These are phyloP conservation scores for Platorchestia sp. DNA, from an alignment of 1,140 invertebrate species.

Conservation along the genomic window DNA sequence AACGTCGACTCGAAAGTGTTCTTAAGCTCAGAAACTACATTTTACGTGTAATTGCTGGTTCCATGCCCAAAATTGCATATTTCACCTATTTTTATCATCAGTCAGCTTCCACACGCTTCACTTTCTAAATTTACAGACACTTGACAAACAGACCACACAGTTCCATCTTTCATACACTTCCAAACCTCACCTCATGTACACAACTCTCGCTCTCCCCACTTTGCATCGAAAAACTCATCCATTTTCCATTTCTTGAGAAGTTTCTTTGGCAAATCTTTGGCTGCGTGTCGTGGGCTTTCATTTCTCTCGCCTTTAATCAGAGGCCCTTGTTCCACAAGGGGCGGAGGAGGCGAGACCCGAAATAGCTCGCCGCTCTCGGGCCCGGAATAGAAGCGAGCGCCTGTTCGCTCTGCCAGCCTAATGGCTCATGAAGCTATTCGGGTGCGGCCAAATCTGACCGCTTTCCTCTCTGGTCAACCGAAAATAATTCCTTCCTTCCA, in stretches of 20 bases:
- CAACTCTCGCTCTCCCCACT: not conserved
- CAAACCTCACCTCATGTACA: no score
- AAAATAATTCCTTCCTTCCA: constrained; percentile 9
- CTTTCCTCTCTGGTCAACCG: constrained; percentile 5
- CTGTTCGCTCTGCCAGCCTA: not conserved
- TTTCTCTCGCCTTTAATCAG: not conserved
- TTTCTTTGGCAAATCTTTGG: not conserved
- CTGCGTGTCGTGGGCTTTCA: not conserved
- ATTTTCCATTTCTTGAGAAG: not conserved
- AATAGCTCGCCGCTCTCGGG: not conserved
- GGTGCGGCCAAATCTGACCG: not conserved
- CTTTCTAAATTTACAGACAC: no score
- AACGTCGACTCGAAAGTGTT: no score
- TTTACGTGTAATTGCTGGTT: no score
- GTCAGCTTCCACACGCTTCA: no score
- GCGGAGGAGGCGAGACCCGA: not conserved
- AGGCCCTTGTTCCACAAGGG: not conserved
- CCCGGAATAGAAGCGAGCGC: not conserved
- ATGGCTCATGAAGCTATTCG: not conserved
- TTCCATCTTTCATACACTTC: not conserved
- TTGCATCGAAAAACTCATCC: not conserved
- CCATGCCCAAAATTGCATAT: no score
- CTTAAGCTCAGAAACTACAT: no score
- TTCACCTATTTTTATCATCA: no score
- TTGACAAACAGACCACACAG: no score